Evolutionary conservation across 2,113 vertebrate genomes (phyloP), one percentile per base, ranked within the genome.

Genomic region (Hippotragus niger): DNA sequence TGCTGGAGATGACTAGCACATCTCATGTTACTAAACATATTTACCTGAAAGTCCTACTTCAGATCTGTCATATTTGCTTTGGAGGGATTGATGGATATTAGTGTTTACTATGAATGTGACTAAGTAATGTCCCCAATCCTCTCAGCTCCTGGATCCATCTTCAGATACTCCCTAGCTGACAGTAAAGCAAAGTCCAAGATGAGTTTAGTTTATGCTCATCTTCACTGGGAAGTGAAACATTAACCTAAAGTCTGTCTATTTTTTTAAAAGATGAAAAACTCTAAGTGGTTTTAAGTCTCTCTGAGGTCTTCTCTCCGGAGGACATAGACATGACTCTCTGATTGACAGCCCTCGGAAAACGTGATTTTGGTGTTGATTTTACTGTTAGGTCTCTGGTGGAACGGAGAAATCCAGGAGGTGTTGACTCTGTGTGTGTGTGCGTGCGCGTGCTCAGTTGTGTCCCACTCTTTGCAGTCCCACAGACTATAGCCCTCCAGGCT

Each of bases 391-490:
- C 45, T 83, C 55, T 21, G 36, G 55, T 36, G 40, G 40, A 81
- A 58, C 47, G 47, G 81, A 87, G 45, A 3, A 16, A 19, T 33
- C 74, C 7, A 31, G 0, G 2, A 31, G 53, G 53, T 8, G 40
- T 52, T 2, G n/a, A 10, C 47, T 82, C 23, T 3, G 27, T n/a
- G 5, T 29, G 17, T 45, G 71, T 7, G 36, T 3, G 4, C 0
- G 0, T 1, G 2, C 7, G 1, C 0, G 1, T 43, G 71, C 71
- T 76, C 71, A 43, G 71, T 43, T 76, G 36, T 76, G 23, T 43
- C 23, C 40, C 11, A 43, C 40, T 76, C 71, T 43, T 43, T 43
- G 36, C 40, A 43, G 23, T 43, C 12, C 71, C 36, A 9, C 4
- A 12, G 23, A 43, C 23, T 27, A 12, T 43, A 76, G 71, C 71